Base-by-base conservation (phyloP, 2,113 vertebrate species). In the Athene cunicularia region DNA sequence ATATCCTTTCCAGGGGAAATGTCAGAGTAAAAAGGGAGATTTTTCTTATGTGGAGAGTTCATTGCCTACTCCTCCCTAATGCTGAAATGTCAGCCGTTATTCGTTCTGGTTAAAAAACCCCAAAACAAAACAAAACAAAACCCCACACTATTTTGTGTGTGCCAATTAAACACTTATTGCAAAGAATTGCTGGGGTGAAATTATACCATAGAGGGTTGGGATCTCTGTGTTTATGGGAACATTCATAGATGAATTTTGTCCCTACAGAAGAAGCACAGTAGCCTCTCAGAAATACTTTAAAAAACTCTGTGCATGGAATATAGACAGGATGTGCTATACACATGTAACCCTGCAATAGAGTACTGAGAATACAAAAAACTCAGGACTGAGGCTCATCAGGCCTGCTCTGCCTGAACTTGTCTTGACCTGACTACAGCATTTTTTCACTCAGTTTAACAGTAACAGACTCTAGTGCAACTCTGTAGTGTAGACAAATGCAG, bases 1-100 rank as follows among this genome's bases (percentile, higher is more conserved):
- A 90, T 80, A 87, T 35, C 47, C 33, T 95, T 95, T 49, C 41
- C 47, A 90, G 80, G 68, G 55, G 83, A 90, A 88, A 94, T 92
- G 56, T 77, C 90, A 95, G 62, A 71, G 24, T 35, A 92, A 84
- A 58, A 93, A 91, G 12, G 16, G 47, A 84, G 28, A 3, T 68
- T 73, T 93, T 95, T 50, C 35, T 84, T 84, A 45, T 4, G 3
- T 58, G 5, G 22, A 64, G 52, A 72, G 17, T 84, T 85, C 33
- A 84, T 81, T 86, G 33, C 27, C 12, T 87, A 6, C 17, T 82
- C 66, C 19, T 84, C 19, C n/a, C 8, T 75, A 56, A 53, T 2
- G 4, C 19, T 86, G 64, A 93, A 91, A 86, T 64, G 43, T 60
- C 59, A 74, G 16, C 8, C 5, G 0, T 75, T 75, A 9, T 70